Evolutionary conservation across 2,797 vertebrate species (phyloP).

Genomic region (Manis javanica): DNA sequence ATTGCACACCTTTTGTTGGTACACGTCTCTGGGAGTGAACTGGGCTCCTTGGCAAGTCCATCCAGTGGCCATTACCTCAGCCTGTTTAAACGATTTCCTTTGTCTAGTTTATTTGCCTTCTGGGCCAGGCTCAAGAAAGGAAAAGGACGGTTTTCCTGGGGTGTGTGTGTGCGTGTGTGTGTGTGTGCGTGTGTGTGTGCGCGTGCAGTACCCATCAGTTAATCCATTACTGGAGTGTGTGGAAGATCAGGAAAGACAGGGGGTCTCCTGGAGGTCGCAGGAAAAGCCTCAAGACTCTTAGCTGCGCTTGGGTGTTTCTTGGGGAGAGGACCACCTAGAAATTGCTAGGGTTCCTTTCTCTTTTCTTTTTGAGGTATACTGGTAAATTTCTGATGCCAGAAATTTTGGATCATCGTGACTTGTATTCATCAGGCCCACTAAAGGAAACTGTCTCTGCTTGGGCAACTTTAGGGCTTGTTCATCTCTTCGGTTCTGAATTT

Average conservation of each 20-base stretch:
- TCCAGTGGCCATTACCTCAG: too few relatives aligned
- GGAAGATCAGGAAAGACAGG: too few relatives aligned
- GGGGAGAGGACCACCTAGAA: not conserved
- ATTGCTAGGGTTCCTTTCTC: not conserved
- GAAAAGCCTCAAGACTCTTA: not conserved
- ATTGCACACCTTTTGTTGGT: accelerated
- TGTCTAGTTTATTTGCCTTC: not conserved
- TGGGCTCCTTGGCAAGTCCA: not conserved
- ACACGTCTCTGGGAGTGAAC: not conserved
- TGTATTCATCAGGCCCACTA: not conserved
- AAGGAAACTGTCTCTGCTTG: not conserved
- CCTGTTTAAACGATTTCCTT: not conserved
- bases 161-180: too few relatives aligned
- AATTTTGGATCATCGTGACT: not conserved
- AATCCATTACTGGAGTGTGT: accelerated
- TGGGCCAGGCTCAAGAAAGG: not conserved
- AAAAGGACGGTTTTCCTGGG: not conserved
- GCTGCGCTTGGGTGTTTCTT: not conserved
- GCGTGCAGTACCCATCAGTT: not conserved
- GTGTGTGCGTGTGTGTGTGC: not conserved
- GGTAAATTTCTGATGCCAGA: not conserved
- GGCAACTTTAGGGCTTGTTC: not conserved
- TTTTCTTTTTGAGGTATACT: not conserved
- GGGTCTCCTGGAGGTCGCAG: not conserved
- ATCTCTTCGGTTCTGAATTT: not conserved